Evolutionary conservation across 2,888 invertebrate genomes (phyloP), one percentile per base, ranked within the genome.

Genomic region (Ceraclea dissimilis): DNA sequence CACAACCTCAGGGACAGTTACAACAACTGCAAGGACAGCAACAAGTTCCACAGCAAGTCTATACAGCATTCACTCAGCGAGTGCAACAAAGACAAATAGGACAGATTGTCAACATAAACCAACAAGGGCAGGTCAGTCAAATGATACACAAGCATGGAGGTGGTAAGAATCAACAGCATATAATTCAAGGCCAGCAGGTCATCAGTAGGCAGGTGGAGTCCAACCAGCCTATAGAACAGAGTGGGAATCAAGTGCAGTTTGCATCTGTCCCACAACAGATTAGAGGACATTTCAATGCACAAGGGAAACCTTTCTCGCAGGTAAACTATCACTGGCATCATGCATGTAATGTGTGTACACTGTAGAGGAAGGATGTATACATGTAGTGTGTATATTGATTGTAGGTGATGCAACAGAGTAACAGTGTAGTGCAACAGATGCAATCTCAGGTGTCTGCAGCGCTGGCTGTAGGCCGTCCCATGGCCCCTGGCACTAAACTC

Each of bases 361-460:
- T n/a, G n/a, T n/a, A n/a, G n/a, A n/a, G n/a, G n/a, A n/a, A n/a
- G n/a, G n/a, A n/a, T n/a, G n/a, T n/a, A n/a, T n/a, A n/a, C n/a
- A n/a, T n/a, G n/a, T n/a, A n/a, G n/a, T n/a, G n/a, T n/a, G n/a
- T n/a, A n/a, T n/a, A n/a, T n/a, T n/a, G n/a, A n/a, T n/a, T n/a
- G n/a, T 31, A 31, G 31, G 31, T 31, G 31, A 31, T 31, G 11
- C 31, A 31, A 31, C 65, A 61, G 52, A 54, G 56, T n/a, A 54
- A 51, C 43, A 33, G 53, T 2, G 47, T 61, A 17, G 59, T 59
- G 49, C 61, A 61, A 31, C 59, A 61, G 52, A 76, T 76, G 71
- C 72, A 82, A 68, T 82, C 85, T 49, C 84, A 85, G 66, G 83
- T 85, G 67, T 81, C 82, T 52, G 83, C 83, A 34, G 80, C 80